These are phyloP conservation scores for Theocolax elegans DNA, from an alignment of 1,140 invertebrate species.

Conservation along the genomic window DNA sequence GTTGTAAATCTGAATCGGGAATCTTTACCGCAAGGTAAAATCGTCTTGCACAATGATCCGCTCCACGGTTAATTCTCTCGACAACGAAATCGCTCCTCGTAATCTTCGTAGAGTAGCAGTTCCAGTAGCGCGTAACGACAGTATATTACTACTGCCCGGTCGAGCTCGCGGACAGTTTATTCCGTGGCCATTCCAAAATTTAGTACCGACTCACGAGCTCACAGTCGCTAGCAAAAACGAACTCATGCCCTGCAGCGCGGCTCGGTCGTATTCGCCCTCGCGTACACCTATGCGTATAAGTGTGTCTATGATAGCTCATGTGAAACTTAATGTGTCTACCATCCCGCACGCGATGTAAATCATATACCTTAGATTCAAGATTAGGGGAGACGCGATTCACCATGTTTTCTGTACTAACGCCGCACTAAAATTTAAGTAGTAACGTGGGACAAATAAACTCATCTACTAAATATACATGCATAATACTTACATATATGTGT, in stretches of 20 bases:
- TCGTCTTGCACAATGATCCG: not conserved
- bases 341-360: not conserved
- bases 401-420: no score
- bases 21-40: no score
- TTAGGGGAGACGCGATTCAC: no score
- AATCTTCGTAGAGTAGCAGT: constrained; percentile 48
- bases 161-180: constrained; percentile 57
- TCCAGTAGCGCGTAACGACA: constrained; percentile 53
- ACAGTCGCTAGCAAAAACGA: not conserved
- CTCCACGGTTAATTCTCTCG: no score
- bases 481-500: no score
- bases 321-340: not conserved
- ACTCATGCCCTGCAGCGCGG: not conserved
- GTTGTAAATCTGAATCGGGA: constrained; percentile 7
- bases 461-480: no score
- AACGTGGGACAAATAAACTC: no score
- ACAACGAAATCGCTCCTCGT: not conserved
- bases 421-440: no score
- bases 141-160: constrained; percentile 56
- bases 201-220: constrained; percentile 46
- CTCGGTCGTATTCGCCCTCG: not conserved
- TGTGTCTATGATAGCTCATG: not conserved
- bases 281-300: no score
- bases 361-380: no score
- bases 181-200: constrained; percentile 59